Base-by-base conservation (phyloP, 2,888 invertebrate genomes). In the Acronicta aceris region DNA sequence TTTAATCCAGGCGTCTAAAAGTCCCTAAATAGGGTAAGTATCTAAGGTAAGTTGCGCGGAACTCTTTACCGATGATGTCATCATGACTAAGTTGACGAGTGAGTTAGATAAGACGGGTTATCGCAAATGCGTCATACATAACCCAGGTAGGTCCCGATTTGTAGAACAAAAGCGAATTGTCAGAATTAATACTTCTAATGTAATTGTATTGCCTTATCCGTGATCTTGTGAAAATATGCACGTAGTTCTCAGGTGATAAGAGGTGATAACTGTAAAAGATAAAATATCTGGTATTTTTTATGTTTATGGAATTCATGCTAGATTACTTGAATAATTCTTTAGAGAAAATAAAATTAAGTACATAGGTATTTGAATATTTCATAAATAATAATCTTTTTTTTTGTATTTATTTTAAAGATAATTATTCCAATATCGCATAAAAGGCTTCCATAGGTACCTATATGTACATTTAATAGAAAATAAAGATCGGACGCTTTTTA, bases 41-140 rank as follows among this genome's bases (percentile, higher is more conserved):
- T n/a, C n/a, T n/a, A n/a, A n/a, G n/a, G n/a, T 51, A 62, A 60
- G 36, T 42, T 59, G 49, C 46, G 27, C 33, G 46, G 25, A 52
- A 65, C 61, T 43, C 47, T 36, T 78, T 71, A 71, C 56, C 59
- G 65, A 80, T 91, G 89, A 90, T 83, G 87, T 89, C 89, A 90
- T 79, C 71, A 71, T 81, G 81, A 84, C 75, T 81, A 82, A 85
- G 83, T 85, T 83, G 82, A 84, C 87, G 83, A 84, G 83, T 82
- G 61, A 65, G 63, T 53, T 50, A 76, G 90, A 90, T 90, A 91
- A 89, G 81, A 61, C 16, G 54, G 50, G 67, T 83, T 90, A 90
- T 91, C 88, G 71, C 71, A 62, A 81, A 79, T 79, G 78, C 80
- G 83, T 85, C 86, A 87, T 78, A 75, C 86, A 87, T 78, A 75